Percentiles rank a stretch among this genome's conserved stretches.
phyloP scores from a whole-genome alignment of 2,797 vertebrate genomes.

The Siniperca obscura region DNA sequence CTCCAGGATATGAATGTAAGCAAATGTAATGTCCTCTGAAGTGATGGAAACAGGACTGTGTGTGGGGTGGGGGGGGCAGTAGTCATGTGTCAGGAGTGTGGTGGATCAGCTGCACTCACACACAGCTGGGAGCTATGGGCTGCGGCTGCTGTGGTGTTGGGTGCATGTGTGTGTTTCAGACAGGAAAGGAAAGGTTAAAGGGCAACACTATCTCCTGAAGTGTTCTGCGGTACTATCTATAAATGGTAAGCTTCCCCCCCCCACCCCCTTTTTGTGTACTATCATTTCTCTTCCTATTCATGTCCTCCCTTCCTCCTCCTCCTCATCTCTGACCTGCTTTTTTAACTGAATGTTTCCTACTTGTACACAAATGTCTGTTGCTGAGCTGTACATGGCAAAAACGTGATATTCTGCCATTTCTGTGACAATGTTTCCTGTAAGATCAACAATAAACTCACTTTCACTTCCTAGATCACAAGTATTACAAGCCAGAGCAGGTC shows the following conservation, averaged over 20 bases:
- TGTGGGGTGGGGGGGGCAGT: neutral
- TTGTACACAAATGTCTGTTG: neutral
- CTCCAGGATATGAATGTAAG: no score
- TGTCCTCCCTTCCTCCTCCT: neutral
- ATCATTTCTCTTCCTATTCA: neutral
- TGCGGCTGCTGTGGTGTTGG: neutral
- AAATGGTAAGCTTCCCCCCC: fast-evolving
- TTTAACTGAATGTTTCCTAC: neutral
- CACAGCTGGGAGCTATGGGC: conserved; percentile 55
- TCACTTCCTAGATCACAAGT: neutral
- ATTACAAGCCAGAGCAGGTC: neutral
- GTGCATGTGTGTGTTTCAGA: neutral
- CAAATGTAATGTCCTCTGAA: no score
- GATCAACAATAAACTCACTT: neutral
- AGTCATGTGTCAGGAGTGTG: conserved; percentile 60
- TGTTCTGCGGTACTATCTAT: neutral
- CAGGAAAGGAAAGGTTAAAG: conserved; percentile 40
- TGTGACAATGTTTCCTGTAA: neutral
- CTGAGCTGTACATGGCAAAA: neutral
- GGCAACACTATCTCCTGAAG: conserved; percentile 21
- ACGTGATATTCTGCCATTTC: conserved; percentile 1
- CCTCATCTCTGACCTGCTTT: neutral
- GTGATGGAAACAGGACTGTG: neutral
- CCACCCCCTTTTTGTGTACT: neutral
- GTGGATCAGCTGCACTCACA: conserved; percentile 70